Conservation (phyloP, 2,797 vertebrate species). For the Coregonus ussuriensis region DNA sequence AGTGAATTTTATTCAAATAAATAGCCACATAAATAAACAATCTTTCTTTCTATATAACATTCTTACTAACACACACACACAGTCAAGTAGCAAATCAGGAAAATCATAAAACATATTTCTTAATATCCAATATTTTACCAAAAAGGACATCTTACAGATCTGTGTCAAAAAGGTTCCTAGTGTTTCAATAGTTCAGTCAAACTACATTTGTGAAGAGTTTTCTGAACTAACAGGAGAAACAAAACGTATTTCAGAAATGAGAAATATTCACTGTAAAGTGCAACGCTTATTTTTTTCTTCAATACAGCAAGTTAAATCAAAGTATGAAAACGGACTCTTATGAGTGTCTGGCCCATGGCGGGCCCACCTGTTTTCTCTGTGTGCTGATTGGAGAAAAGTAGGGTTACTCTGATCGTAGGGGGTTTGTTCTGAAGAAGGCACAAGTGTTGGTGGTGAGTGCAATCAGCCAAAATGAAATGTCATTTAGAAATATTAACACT, state of each 20-base stretch:
- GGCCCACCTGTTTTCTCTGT: slow-evolving; percentile 37
- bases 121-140: slow-evolving; percentile 64
- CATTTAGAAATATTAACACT: slow-evolving; percentile 63
- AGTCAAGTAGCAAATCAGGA: slow-evolving; percentile 71
- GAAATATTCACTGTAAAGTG: slow-evolving; percentile 74
- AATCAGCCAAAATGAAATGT: slow-evolving; percentile 49
- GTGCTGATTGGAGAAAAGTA: slow-evolving; percentile 21
- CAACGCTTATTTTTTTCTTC: slow-evolving; percentile 64
- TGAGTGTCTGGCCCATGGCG: slow-evolving; percentile 37
- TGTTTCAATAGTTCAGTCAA: slow-evolving; percentile 58
- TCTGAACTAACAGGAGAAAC: slow-evolving; percentile 57
- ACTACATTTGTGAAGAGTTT: slow-evolving; percentile 39
- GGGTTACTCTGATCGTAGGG: slow-evolving; percentile 32
- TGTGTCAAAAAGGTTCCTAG: slow-evolving; percentile 62
- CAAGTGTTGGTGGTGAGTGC: slow-evolving; percentile 67
- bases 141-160: slow-evolving; percentile 59
- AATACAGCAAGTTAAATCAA: slow-evolving; percentile 54
- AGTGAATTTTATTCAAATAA: slow-evolving; percentile 84
- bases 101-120: slow-evolving; percentile 52
- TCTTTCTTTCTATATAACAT: slow-evolving; percentile 44
- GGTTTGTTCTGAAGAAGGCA: slow-evolving; percentile 78
- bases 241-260: slow-evolving; percentile 53
- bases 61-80: slow-evolving; percentile 47
- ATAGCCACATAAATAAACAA: slow-evolving; percentile 83
- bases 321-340: slow-evolving; percentile 54